Base-by-base conservation (phyloP, 1,140 invertebrate genomes). In the Drosophila mojavensis region DNA sequence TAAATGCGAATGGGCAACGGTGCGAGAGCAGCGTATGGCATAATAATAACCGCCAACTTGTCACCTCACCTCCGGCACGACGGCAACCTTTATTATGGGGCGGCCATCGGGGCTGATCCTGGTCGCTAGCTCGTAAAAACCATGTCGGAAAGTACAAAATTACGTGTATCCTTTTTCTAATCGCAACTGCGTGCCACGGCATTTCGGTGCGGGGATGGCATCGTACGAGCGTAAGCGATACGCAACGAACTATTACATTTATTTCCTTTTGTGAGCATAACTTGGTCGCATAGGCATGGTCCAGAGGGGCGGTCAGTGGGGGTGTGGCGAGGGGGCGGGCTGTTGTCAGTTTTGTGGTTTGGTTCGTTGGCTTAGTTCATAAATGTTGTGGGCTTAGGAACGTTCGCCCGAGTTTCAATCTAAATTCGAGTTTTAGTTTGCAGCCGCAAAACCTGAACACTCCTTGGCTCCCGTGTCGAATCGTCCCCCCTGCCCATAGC, bases 111-210 rank as follows among this genome's bases (percentile, higher is more conserved):
- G 30, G 53, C 53, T 56, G 48, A 53, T 43, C 36, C 51, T 65
- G 39, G 51, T 17, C 36, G 51, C 20, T 20, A 64, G 50, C 64
- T 80, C 76, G 73, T 83, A 83, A 89, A 88, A 78, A 65, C 58
- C 65, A 86, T 75, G 62, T 67, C 54, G 66, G 69, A 79, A 65
- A 41, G 43, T 41, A 58, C 56, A 81, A 86, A 88, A 86, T 86
- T 86, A 88, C 83, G 83, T 88, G 83, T 88, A 83, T 88, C 83
- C 83, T 83, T 88, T 88, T 89, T 89, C 84, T 88, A 88, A 88
- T 88, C 83, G 80, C 73, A 78, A 69, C 68, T 67, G 81, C 68
- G 81, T 77, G 67, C 26, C 28, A 17, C 10, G 30, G 9, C 13
- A 26, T 39, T 36, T 17, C 51, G 10, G 43, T 7, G 36, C 6